These are phyloP conservation scores for Clinocottus analis DNA, from an alignment of 2,113 vertebrate genomes.

Conservation along the genomic window DNA sequence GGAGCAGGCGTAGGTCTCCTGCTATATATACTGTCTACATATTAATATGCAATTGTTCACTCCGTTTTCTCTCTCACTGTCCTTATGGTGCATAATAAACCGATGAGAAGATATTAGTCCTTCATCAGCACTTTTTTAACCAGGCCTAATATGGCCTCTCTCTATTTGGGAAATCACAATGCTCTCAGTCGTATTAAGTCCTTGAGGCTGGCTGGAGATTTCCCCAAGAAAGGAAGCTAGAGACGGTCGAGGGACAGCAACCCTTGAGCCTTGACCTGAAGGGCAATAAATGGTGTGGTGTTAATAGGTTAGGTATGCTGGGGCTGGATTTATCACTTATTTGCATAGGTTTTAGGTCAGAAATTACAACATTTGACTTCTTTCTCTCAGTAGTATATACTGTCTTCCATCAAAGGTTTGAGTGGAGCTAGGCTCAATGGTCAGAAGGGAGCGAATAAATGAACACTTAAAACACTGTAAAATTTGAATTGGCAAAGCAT, in stretches of 20 bases:
- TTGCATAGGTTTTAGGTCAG: slow-evolving; percentile 23
- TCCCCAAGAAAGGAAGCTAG: slow-evolving; percentile 29
- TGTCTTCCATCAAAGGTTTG: not conserved
- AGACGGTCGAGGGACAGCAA: slow-evolving; percentile 26
- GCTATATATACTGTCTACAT: slow-evolving; percentile 8
- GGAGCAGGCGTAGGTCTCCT: slow-evolving; percentile 20
- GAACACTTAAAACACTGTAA: slow-evolving; percentile 4
- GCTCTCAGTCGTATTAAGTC: slow-evolving; percentile 64
- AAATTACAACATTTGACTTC: slow-evolving; percentile 12
- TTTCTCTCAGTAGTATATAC: not conserved
- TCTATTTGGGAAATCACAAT: slow-evolving; percentile 66
- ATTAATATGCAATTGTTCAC: slow-evolving; percentile 67
- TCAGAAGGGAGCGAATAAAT: slow-evolving; percentile 20
- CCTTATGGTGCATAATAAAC: slow-evolving; percentile 72
- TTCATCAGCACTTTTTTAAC: slow-evolving; percentile 68
- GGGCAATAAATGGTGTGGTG: slow-evolving; percentile 28
- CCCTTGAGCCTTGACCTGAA: slow-evolving; percentile 20
- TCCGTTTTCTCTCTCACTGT: slow-evolving; percentile 20
- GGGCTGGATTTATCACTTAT: slow-evolving; percentile 31
- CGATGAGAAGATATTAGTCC: slow-evolving; percentile 69
- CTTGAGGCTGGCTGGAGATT: slow-evolving; percentile 45
- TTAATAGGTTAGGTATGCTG: slow-evolving; percentile 31
- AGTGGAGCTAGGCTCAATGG: not conserved
- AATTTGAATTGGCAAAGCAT: slow-evolving; percentile 41
- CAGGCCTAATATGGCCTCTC: slow-evolving; percentile 57